Percentiles rank a stretch among this genome's conserved stretches.
These are phyloP conservation scores for Antechinus stuartii DNA, from an alignment of 2,113 vertebrate species.

Conservation along the genomic window DNA sequence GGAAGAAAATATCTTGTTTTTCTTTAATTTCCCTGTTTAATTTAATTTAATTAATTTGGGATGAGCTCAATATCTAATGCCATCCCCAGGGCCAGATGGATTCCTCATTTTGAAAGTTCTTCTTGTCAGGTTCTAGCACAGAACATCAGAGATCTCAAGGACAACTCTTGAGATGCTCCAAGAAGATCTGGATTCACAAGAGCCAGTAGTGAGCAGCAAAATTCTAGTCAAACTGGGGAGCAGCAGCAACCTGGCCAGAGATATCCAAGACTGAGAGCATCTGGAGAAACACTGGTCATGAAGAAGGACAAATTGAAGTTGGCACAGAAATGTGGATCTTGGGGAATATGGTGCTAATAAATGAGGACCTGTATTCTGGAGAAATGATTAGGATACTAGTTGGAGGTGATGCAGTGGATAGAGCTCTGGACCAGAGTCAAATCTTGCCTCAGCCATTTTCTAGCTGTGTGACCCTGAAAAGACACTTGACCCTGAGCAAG, in stretches of 20 bases:
- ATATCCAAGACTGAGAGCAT: not conserved
- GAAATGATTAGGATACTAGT: not conserved
- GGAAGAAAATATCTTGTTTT: slow-evolving; percentile 64
- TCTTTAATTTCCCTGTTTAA: slow-evolving; percentile 49
- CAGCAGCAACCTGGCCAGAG: not conserved
- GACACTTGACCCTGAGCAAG: not conserved
- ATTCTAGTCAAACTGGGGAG: not conserved
- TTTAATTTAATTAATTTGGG: not conserved
- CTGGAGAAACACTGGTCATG: not conserved
- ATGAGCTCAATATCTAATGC: slow-evolving; percentile 54
- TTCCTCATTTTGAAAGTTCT: not conserved
- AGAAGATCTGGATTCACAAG: not conserved
- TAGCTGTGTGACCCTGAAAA: not conserved
- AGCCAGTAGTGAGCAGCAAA: not conserved
- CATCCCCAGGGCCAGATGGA: slow-evolving; percentile 16
- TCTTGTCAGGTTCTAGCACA: not conserved
- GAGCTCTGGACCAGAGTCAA: not conserved
- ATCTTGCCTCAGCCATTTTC: not conserved
- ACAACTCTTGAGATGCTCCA: not conserved
- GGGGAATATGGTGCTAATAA: not conserved
- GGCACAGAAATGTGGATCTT: not conserved
- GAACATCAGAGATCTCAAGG: not conserved
- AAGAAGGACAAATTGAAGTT: not conserved
- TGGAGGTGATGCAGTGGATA: not conserved
- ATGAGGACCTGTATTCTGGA: not conserved